Conservation (phyloP, 2,888 invertebrate genomes). For the Eristalinus aeneus region DNA sequence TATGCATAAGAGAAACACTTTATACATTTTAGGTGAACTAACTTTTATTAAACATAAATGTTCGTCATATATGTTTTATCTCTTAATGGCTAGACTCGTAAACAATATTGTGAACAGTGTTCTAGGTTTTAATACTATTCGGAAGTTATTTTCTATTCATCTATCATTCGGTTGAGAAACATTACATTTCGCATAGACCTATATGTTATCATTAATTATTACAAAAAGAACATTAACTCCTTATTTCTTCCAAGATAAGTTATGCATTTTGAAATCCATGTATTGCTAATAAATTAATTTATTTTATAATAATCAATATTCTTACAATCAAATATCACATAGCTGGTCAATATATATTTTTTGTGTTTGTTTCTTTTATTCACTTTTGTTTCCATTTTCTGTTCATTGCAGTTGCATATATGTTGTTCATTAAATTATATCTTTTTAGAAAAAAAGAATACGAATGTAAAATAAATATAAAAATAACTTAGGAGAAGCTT, state of each 20-base stretch:
- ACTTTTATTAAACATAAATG: conserved; percentile 32
- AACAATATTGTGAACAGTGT: neutral
- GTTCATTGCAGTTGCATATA: neutral
- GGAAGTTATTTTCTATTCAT: conserved; percentile 1
- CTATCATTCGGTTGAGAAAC: neutral
- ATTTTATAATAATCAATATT: conserved; percentile 67
- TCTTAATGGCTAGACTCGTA: conserved; percentile 32
- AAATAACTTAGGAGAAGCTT: neutral
- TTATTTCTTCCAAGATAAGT: neutral
- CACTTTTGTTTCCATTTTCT: neutral
- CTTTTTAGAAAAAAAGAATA: neutral
- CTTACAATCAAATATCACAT: conserved; percentile 80
- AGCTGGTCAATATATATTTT: conserved; percentile 72
- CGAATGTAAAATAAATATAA: conserved; percentile 28
- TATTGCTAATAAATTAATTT: neutral
- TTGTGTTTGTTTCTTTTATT: conserved; percentile 2
- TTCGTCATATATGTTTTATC: conserved; percentile 27
- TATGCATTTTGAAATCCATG: neutral
- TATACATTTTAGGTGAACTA: neutral
- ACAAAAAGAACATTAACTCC: neutral
- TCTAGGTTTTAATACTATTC: conserved; percentile 49
- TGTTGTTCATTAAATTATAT: neutral
- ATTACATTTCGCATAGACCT: neutral
- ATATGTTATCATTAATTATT: neutral
- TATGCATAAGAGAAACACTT: neutral